phyloP scores from a whole-genome alignment of 2,888 invertebrate genomes.

The Hylaea fasciaria region DNA sequence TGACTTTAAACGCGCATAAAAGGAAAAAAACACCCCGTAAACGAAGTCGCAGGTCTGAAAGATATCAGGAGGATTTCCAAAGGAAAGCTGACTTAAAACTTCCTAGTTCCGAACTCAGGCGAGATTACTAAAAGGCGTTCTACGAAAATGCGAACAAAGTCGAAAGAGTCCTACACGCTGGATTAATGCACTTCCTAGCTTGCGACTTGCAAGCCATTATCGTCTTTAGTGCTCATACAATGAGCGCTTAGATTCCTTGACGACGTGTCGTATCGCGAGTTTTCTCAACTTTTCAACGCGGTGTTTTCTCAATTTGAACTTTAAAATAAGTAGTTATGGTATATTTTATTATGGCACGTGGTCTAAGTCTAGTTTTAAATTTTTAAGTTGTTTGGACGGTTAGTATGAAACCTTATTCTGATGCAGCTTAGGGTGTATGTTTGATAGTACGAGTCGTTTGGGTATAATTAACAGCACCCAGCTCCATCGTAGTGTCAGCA shows the following conservation, averaged over 20 bases:
- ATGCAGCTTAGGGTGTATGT: too few relatives aligned
- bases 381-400: neutral
- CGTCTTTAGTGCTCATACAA: neutral
- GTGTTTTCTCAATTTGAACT: neutral
- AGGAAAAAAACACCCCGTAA: too few relatives aligned
- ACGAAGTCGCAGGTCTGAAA: too few relatives aligned
- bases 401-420: too few relatives aligned
- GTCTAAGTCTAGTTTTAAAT: neutral
- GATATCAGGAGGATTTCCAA: conserved; percentile 4
- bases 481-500: neutral
- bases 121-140: conserved; percentile 9
- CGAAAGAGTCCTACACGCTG: conserved; percentile 17
- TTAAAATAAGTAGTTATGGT: neutral
- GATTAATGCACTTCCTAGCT: conserved; percentile 25
- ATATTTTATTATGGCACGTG: neutral
- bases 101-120: conserved; percentile 5
- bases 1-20: too few relatives aligned
- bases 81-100: conserved; percentile 24
- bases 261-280: neutral
- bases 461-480: neutral
- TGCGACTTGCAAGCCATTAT: conserved; percentile 5
- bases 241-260: conserved; percentile 1
- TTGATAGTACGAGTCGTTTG: too few relatives aligned
- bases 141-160: conserved; percentile 22
- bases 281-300: neutral